Base-by-base conservation (phyloP, 1,140 invertebrate species). In the Platyura marginata region DNA sequence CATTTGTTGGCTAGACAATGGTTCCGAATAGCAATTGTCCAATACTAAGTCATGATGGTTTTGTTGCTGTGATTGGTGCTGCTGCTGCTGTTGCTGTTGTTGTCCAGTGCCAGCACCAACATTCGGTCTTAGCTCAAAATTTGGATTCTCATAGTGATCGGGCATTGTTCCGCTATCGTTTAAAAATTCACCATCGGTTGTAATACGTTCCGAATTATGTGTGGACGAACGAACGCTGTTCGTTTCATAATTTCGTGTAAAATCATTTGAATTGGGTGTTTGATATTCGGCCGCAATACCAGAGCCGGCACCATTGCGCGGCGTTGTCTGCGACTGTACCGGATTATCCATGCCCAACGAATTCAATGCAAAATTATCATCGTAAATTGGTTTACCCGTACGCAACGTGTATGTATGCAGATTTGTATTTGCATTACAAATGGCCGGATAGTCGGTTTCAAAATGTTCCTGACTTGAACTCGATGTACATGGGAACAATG, bases 401-500 rank as follows among this genome's bases (percentile, higher is more conserved):
- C 79, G 69, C 57, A 85, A 67, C 5, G 80, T 81, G 51, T 85
- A 88, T 22, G 83, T 85, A 43, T 84, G 74, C 13, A 85, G 72
- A 48, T 84, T 85, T 15, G 83, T 82, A 53, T 88, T 89, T 1
- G 81, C 78, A 49, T 78, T 83, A 52, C 82, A 87, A 49, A 87
- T 81, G 20, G 83, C 78, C 1, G 85, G 83, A 58, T 86, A 89
- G 48, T 79, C 76, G 1, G 77, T 78, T 48, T 73, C 71, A 49
- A 77, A 76, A 55, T 87, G 85, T 44, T 81, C 79, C 21, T 79
- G 81, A 44, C 77, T 81, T 2, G 79, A 79, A 6, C 75, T 79
- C 11, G 75, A 78, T 1, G 77, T 78, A 51, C 79, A 84, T 1
- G 81, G 77, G 54, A 81, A 81, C 20, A 84, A 54, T 21, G 79